Conservation (phyloP, 2,888 invertebrate species). For the Dolichopus griseipennis region DNA sequence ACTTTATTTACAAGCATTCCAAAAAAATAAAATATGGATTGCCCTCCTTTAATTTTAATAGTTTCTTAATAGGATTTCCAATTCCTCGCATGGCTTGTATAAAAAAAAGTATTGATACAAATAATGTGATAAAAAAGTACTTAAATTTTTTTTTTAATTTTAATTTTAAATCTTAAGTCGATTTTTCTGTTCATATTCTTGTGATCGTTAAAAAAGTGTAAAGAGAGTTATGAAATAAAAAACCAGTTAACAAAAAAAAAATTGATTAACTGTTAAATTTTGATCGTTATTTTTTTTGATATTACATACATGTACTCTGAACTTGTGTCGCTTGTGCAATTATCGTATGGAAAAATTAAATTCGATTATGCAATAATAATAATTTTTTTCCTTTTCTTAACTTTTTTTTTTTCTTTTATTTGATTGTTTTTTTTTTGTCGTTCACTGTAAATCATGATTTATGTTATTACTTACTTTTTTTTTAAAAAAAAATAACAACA, state of each 20-base stretch:
- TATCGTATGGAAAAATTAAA: too few relatives aligned
- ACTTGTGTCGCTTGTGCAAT: too few relatives aligned
- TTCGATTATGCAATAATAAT: too few relatives aligned
- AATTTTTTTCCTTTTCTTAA: not conserved
- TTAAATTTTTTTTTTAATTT: too few relatives aligned
- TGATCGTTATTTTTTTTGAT: not conserved
- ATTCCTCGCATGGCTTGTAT: not conserved
- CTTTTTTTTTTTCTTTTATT: not conserved
- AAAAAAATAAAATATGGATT: too few relatives aligned
- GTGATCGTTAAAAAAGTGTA: not conserved
- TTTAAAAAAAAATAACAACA: too few relatives aligned
- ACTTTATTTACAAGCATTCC: too few relatives aligned
- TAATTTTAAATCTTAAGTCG: not conserved
- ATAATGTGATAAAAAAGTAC: constrained; percentile 2
- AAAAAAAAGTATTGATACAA: not conserved
- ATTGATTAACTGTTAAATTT: not conserved
- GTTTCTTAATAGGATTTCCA: too few relatives aligned
- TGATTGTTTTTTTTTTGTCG: not conserved
- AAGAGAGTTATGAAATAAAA: not conserved
- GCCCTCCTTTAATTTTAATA: too few relatives aligned
- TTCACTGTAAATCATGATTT: too few relatives aligned
- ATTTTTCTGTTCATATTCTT: not conserved
- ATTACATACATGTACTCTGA: not conserved
- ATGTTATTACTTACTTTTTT: too few relatives aligned
- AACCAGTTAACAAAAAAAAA: not conserved